Conservation (phyloP, 37 sponge, comb jelly and placozoan species). For the Lycopodina hypogea region DNA sequence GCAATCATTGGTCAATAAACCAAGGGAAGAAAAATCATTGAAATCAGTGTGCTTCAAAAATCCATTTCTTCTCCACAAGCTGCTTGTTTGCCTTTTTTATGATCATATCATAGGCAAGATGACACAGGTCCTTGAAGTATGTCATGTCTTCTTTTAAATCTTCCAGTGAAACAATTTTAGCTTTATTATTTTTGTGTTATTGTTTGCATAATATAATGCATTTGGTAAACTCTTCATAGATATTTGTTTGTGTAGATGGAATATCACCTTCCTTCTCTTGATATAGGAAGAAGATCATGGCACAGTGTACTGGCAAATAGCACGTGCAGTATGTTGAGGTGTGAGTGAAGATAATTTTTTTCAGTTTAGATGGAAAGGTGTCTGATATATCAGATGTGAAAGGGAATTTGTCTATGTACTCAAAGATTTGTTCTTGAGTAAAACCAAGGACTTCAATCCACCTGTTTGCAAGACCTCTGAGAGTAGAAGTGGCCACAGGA, state of each 20-base stretch:
- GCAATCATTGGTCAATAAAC: slow-evolving; percentile 1
- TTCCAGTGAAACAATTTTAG: background rate
- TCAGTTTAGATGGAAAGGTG: no score
- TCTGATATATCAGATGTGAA: background rate
- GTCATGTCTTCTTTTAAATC: background rate
- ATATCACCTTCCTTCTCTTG: no score
- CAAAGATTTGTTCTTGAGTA: background rate
- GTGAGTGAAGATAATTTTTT: background rate
- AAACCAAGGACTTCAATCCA: slow-evolving; percentile 32
- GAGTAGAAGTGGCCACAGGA: no score
- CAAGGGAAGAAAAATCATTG: slow-evolving; percentile 3
- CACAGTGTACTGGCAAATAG: no score
- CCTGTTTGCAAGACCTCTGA: no score
- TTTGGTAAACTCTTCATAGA: slow-evolving; percentile 10
- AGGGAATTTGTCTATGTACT: no score
- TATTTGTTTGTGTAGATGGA: no score
- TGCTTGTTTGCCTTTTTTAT: background rate
- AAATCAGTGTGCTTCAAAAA: background rate
- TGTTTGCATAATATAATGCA: background rate
- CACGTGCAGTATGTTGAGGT: no score
- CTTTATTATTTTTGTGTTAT: background rate
- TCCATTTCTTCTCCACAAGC: background rate
- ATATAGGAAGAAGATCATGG: no score
- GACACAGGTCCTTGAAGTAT: slow-evolving; percentile 2
- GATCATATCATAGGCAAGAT: slow-evolving; percentile 8